Evolutionary conservation across 2,113 vertebrate genomes (phyloP), one percentile per base, ranked within the genome.

Genomic region (Protobothrops mucrosquamatus): DNA sequence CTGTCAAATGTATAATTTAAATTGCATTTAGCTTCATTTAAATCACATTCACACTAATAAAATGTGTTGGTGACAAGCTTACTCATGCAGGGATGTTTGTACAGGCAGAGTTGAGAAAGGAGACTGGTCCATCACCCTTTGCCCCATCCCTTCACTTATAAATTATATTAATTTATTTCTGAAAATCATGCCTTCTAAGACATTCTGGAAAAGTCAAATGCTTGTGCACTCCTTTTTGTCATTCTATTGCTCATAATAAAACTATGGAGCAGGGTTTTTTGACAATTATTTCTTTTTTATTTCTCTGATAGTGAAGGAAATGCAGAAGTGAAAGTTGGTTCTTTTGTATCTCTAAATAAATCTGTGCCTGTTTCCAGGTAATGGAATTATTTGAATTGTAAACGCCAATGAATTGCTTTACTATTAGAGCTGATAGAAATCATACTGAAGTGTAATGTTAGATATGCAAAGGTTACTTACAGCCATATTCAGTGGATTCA

Each of bases 301-400:
- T 95, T 94, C 92, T 91, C 5, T 92, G 55, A 81, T 90, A 95
- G 95, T 20, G 34, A 18, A 56, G 26, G 2, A 91, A 3, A 29
- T 22, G 4, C 59, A 87, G 64, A 89, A 29, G 10, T 23, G 89
- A 94, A 92, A 56, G 11, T 39, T 57, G 11, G 34, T 87, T 94
- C 88, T 52, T 89, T 26, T 59, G 57, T 5, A 20, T 51, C 59
- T 87, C 56, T 92, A 52, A 48, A 29, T 55, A 26, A 24, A 23
- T 23, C 55, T 51, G 14, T n/a, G 55, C 11, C 92, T 94, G 85
- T 86, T 93, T 34, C 92, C 93, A 87, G 87, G 46, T 94, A 92
- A 95, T 64, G 87, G 15, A 15, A 85, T 95, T 59, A 54, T 89
- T n/a, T 89, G 39, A 89, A 74, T 48, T 39, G 8, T 51, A 57